Percentiles rank a stretch among this genome's conserved stretches.
These are phyloP conservation scores for Eupithecia dodoneata DNA, from an alignment of 2,888 invertebrate species.

Conservation along the genomic window DNA sequence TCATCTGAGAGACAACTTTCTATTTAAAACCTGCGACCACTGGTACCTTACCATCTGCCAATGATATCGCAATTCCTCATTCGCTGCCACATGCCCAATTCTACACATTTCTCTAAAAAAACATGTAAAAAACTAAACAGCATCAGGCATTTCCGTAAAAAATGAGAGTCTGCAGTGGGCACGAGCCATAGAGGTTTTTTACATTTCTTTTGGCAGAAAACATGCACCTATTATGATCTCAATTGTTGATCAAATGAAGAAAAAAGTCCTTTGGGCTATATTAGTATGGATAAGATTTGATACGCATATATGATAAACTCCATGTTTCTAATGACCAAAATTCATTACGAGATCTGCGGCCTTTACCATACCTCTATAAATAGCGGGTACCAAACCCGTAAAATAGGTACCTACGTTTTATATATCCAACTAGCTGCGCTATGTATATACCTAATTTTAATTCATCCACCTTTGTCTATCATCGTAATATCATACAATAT, in stretches of 20 bases:
- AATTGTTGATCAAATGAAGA: slow-evolving; percentile 79
- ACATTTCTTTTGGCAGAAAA: slow-evolving; percentile 57
- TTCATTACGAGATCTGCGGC: no score
- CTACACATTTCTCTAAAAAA: slow-evolving; percentile 68
- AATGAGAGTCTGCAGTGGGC: slow-evolving; percentile 69
- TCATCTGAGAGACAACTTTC: slow-evolving; percentile 29
- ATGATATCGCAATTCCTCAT: slow-evolving; percentile 54
- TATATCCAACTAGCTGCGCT: no score
- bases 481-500: no score
- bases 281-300: slow-evolving; percentile 61
- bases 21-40: slow-evolving; percentile 45
- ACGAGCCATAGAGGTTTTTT: slow-evolving; percentile 69
- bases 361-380: no score
- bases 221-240: slow-evolving; percentile 65
- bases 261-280: slow-evolving; percentile 59
- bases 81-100: slow-evolving; percentile 72
- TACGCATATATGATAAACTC: no score
- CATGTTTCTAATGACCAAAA: no score
- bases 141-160: slow-evolving; percentile 70
- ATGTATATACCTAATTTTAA: no score
- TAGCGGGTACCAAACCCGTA: no score
- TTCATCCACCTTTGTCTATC: no score
- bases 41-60: slow-evolving; percentile 55
- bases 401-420: no score
- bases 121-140: slow-evolving; percentile 58